Evolutionary conservation across 2,888 invertebrate species (phyloP).

Genomic region (Apodemia duryi): DNA sequence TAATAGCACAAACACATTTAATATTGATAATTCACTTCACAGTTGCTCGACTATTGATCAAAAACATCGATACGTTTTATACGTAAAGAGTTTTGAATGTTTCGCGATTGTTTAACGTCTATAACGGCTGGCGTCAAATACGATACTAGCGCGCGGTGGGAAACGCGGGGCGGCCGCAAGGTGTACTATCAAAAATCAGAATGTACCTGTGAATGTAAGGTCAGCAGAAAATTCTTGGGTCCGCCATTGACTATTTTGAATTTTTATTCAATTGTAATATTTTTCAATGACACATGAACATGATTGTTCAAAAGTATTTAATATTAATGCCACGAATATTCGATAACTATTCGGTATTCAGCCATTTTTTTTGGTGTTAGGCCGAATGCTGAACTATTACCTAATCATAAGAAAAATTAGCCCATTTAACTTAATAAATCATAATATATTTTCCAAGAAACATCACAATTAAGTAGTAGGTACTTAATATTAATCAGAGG

Average conservation of each 20-base stretch:
- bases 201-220: slow-evolving; percentile 18
- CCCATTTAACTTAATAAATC: no score
- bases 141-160: slow-evolving; percentile 54
- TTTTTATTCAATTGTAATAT: not conserved
- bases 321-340: no score
- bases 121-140: slow-evolving; percentile 36
- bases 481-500: no score
- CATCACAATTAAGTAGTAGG: no score
- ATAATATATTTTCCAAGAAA: no score
- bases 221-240: slow-evolving; percentile 13
- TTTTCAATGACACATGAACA: not conserved
- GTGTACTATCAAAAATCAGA: slow-evolving; percentile 15
- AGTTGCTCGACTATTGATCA: slow-evolving; percentile 38
- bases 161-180: slow-evolving; percentile 18
- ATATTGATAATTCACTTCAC: slow-evolving; percentile 46
- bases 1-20: slow-evolving; percentile 25
- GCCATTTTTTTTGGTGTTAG: no score
- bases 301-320: not conserved
- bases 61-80: slow-evolving; percentile 50
- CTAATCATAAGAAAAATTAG: no score
- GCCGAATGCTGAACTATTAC: no score
- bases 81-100: slow-evolving; percentile 58
- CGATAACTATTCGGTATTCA: no score
- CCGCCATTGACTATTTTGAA: slow-evolving; percentile 3
- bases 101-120: slow-evolving; percentile 33